Percentiles rank a stretch among this genome's conserved stretches.
Evolutionary conservation across 1,140 invertebrate species (phyloP).

Genomic region (Heliothis virescens): DNA sequence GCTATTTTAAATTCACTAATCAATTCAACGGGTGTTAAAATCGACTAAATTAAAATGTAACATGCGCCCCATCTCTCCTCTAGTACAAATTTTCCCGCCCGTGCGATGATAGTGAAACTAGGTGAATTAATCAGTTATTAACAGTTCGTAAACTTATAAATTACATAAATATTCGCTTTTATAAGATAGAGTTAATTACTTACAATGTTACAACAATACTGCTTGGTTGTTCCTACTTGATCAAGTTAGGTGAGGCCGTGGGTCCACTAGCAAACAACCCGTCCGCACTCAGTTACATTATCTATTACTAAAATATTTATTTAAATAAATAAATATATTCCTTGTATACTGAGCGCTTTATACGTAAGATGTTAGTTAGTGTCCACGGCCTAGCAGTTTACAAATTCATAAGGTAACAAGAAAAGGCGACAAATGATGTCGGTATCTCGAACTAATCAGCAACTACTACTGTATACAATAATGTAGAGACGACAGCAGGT

Average conservation of each 20-base stretch:
- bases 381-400: constrained; percentile 18
- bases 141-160: constrained; percentile 50
- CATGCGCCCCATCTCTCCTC: constrained; percentile 26
- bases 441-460: neutral
- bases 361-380: neutral
- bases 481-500: neutral
- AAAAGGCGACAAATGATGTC: constrained; percentile 9
- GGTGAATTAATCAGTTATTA: constrained; percentile 33
- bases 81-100: constrained; percentile 24
- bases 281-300: neutral
- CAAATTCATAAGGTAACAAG: constrained; percentile 38
- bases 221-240: constrained; percentile 21
- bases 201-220: constrained; percentile 45
- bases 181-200: constrained; percentile 41
- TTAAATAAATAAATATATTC: too few species aligned
- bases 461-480: neutral
- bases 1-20: constrained; percentile 31
- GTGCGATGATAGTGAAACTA: constrained; percentile 19
- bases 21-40: neutral
- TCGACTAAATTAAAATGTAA: constrained; percentile 36
- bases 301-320: neutral
- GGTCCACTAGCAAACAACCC: neutral
- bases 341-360: neutral
- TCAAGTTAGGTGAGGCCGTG: neutral
- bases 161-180: constrained; percentile 48